Percentiles rank a stretch among this genome's conserved stretches.
These are phyloP conservation scores for Metalampra italica DNA, from an alignment of 2,888 invertebrate species.

Conservation along the genomic window DNA sequence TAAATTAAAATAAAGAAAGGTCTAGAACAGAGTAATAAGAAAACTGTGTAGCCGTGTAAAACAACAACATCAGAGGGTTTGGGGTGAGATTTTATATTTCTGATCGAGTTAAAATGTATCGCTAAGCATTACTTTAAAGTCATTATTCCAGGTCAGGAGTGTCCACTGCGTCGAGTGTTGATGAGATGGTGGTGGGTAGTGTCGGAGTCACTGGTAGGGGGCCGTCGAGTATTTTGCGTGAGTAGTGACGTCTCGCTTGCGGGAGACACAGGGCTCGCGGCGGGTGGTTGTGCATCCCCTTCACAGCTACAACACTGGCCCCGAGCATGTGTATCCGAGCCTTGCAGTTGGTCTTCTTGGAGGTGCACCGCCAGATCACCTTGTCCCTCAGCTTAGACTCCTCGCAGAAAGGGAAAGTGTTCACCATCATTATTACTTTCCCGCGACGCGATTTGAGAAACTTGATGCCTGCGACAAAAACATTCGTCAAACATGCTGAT, in stretches of 20 bases:
- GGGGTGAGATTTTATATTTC: neutral
- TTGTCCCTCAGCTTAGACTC: constrained; percentile 73
- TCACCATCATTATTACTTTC: constrained; percentile 76
- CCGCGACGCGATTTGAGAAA: constrained; percentile 74
- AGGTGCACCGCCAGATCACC: constrained; percentile 75
- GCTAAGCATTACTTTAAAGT: neutral
- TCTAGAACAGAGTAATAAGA: neutral
- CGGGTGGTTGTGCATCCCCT: constrained; percentile 74
- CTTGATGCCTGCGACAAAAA: constrained; percentile 67
- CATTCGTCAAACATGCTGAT: constrained; percentile 37
- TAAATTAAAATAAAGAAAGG: no score
- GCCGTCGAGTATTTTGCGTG: constrained; percentile 31
- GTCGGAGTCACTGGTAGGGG: constrained; percentile 12
- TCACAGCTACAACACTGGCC: constrained; percentile 67
- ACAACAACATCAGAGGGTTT: no score
- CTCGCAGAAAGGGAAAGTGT: constrained; percentile 75
- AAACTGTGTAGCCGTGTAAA: neutral
- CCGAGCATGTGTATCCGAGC: constrained; percentile 74
- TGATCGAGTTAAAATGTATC: neutral
- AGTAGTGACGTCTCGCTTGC: constrained; percentile 27
- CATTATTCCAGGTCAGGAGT: constrained; percentile 1
- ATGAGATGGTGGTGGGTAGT: neutral
- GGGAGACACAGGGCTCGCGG: constrained; percentile 54
- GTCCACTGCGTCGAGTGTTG: constrained; percentile 1
- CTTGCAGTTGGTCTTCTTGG: constrained; percentile 75